Base-by-base conservation (phyloP, 2,888 invertebrate species). In the Belgica antarctica region DNA sequence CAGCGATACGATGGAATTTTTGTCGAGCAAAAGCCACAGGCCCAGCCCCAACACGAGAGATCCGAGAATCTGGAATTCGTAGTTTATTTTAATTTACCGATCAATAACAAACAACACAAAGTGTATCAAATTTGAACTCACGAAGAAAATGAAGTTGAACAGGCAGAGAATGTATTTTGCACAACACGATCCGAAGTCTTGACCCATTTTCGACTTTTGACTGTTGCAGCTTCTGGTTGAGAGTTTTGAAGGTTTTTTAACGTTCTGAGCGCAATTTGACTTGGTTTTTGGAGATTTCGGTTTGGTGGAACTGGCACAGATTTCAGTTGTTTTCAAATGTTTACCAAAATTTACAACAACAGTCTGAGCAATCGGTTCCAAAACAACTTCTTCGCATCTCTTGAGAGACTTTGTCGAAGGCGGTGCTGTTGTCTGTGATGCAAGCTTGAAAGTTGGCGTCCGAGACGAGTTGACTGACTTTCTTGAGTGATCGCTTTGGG, bases 61-160 rank as follows among this genome's bases (percentile, higher is more conserved):
- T 71, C 87, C 88, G 71, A 85, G 76, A 72, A 80, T 75, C 80
- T 80, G 74, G 71, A 73, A 74, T n/a, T n/a, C n/a, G n/a, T n/a
- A n/a, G n/a, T n/a, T n/a, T n/a, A n/a, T n/a, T n/a, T n/a, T n/a
- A n/a, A n/a, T n/a, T n/a, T n/a, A n/a, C n/a, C n/a, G n/a, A n/a
- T n/a, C n/a, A n/a, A n/a, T n/a, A n/a, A n/a, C n/a, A n/a, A n/a
- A n/a, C n/a, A n/a, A n/a, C n/a, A n/a, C n/a, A n/a, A n/a, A n/a
- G n/a, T 17, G 34, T 15, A 62, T 4, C 17, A 10, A 15, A 62
- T 62, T n/a, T n/a, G n/a, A n/a, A 87, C 88, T 87, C 82, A 88
- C 88, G 77, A 88, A 87, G 79, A 88, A 86, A 73, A 87, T 77
- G 76, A 89, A 88, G 80, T 88, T 89, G 81, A 88, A 87, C 76